Evolutionary conservation across 2,888 invertebrate genomes (phyloP), one percentile per base, ranked within the genome.

Genomic region (Electrophaes corylata): DNA sequence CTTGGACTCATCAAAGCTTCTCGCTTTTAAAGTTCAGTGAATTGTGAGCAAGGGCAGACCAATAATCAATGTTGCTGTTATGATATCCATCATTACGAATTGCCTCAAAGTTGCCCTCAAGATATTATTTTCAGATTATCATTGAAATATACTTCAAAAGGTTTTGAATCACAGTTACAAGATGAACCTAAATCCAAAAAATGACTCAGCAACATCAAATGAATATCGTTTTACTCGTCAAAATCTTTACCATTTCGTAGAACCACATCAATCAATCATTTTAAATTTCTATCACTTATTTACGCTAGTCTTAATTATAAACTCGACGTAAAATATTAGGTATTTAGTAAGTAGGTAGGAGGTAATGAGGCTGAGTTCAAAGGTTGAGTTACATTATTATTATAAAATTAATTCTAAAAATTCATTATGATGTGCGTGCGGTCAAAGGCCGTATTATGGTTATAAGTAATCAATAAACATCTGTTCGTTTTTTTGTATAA

Each of bases 171-270:
- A 63, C 59, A 63, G 65, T 61, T 63, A 60, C 46, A 50, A 50
- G 29, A 43, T 51, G 29, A 40, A 45, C 49, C 52, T 41, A 57
- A 62, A 57, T 55, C 50, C n/a, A 50, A 35, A 10, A 46, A 53
- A 43, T 65, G 65, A 65, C 57, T 65, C 62, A 58, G 60, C 65
- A 60, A 29, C 45, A 51, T 50, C 62, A 62, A 56, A 55, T 57
- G 58, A 39, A 64, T 56, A 64, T 62, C 57, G 62, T 58, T n/a
- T 58, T 50, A 60, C 43, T 49, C 46, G 53, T 58, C 46, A 43
- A 39, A 46, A 40, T 47, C 18, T 55, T 29, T 45, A 26, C 40
- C 48, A 35, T 43, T 29, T 29, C 55, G 19, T 26, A 53, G 19
- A 31, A 8, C 23, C 11, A 18, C 31, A 19, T 26, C 20, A 57